Base-by-base conservation (phyloP, 2,797 vertebrate genomes). In the Neosalanx taihuensis region DNA sequence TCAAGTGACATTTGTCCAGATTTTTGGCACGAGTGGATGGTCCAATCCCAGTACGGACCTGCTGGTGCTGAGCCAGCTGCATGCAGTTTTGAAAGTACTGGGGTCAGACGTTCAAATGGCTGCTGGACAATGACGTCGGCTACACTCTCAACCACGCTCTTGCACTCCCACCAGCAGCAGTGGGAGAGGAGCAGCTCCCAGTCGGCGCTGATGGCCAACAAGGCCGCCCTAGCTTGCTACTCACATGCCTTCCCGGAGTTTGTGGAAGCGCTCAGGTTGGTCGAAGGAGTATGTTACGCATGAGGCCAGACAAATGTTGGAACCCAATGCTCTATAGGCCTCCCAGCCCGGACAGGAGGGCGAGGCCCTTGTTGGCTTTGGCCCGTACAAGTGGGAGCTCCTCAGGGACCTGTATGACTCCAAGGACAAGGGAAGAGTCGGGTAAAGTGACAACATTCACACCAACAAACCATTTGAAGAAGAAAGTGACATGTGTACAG, bases 331-430 rank as follows among this genome's bases (percentile, higher is more conserved):
- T 35, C 4, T 35, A 0, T 35, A 7, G 67, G 26, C 67, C 67
- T 30, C 29, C 53, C 51, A 69, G 67, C 18, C 67, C 5, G 67
- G 51, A 5, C 67, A 69, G 26, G 67, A 69, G 46, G 67, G 67
- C 37, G 23, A 30, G 51, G 67, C 51, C 51, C 67, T 69, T 69
- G 51, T 69, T 58, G 67, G 67, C 51, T 69, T 69, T 17, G 51
- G 51, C 29, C 4, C 30, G 13, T 18, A 58, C 30, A 69, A 31
- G 51, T 5, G 4, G 3, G 51, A 58, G 29, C 29, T 29, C 5
- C 67, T 69, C 51, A 4, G 35, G 67, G 51, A 53, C 18, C 53
- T 69, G 49, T 69, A 57, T n/a, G 51, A 56, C 18, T 57, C 67
- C 46, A 53, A 53, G 29, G 57, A 59, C 57, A 59, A 59, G 57